These are phyloP conservation scores for Cyanoliseus patagonus DNA, from an alignment of 2,113 vertebrate species.

Conservation along the genomic window DNA sequence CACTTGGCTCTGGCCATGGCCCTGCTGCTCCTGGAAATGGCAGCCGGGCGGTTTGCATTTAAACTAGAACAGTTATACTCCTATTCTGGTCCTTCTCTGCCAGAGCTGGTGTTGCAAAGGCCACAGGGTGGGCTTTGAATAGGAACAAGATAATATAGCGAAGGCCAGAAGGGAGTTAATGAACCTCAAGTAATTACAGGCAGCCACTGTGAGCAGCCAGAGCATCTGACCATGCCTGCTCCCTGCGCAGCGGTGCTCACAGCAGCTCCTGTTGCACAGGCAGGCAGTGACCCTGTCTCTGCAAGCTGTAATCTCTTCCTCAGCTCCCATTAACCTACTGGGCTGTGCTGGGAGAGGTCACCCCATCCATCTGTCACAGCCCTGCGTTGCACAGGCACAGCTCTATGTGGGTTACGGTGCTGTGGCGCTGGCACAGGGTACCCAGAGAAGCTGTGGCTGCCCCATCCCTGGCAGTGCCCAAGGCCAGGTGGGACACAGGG, in stretches of 20 bases:
- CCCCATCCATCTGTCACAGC: not conserved
- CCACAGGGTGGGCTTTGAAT: not conserved
- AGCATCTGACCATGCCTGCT: not conserved
- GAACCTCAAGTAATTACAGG: not conserved
- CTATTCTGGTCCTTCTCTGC: not conserved
- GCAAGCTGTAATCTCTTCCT: not conserved
- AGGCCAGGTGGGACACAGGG: not conserved
- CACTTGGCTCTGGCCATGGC: not conserved
- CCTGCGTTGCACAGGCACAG: rapidly evolving
- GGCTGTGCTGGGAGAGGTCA: not conserved
- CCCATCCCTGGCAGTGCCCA: not conserved
- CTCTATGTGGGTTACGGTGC: not conserved
- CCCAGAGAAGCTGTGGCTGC: not conserved
- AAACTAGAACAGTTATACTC: not conserved
- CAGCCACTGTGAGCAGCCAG: not conserved
- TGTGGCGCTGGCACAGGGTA: not conserved
- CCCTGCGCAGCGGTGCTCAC: not conserved
- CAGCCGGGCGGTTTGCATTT: not conserved
- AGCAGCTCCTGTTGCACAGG: not conserved
- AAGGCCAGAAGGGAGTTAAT: not conserved
- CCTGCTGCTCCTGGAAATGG: conserved; percentile 6
- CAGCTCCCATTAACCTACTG: not conserved
- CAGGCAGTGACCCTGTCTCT: not conserved
- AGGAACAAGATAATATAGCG: not conserved
- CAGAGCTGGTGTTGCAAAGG: not conserved